Evolutionary conservation across 1,140 invertebrate genomes (phyloP), one percentile per base, ranked within the genome.

Genomic region (Trypoxylus dichotomus): DNA sequence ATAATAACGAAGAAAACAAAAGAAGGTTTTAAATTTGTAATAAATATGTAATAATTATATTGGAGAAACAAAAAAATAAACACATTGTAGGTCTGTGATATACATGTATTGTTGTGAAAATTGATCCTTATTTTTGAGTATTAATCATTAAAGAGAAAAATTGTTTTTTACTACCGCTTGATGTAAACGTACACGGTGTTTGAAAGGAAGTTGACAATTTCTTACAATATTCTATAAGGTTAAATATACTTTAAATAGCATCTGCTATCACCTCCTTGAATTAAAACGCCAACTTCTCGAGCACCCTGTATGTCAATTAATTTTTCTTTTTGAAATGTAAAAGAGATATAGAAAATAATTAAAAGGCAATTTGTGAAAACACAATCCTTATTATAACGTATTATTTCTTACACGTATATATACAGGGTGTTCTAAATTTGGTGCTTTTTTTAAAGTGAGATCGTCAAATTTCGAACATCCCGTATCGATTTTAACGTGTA

Each of bases 41-140:
- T 54, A 19, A 54, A n/a, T 19, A 54, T 54, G 19, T 19, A 19
- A 54, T 54, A 76, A 74, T 74, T 74, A 19, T 74, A 74, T 74
- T 74, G 72, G n/a, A 15, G 19, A 19, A 43, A 37, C 32, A 71
- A 37, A 71, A 77, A n/a, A n/a, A n/a, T n/a, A n/a, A 72, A 82
- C 85, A 85, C 83, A 83, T 84, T 85, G 85, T 86, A 86, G 85
- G 82, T 84, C 85, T 86, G 85, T 86, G 85, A 86, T 86, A 86
- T 85, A 83, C 79, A 83, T 85, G 84, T 86, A 82, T 83, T 81
- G 83, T 80, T 78, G 72, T 81, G 80, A 78, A 80, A 74, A 77
- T 77, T 77, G 60, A 68, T 68, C 21, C 60, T 68, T 27, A 68
- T 68, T 68, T 68, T 68, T 54, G 73, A 60, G 27, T 77, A 77